phyloP scores from a whole-genome alignment of 2,113 vertebrate genomes.

The Pantherophis guttatus region DNA sequence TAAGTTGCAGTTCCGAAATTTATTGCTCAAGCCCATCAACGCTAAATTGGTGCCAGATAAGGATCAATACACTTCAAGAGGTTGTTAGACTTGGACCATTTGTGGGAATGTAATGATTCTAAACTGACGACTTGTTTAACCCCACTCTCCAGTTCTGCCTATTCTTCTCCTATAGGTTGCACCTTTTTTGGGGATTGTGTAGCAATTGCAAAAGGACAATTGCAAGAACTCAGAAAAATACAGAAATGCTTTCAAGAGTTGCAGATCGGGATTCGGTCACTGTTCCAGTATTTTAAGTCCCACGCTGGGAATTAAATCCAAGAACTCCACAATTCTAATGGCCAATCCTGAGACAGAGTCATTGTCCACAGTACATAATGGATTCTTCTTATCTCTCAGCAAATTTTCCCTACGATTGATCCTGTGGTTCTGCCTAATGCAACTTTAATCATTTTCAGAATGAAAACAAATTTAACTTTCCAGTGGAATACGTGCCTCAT shows the following conservation, averaged over 20 bases:
- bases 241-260: neutral
- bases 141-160: no score
- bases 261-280: neutral
- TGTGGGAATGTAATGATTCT: no score
- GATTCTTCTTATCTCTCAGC: neutral
- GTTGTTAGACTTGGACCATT: no score
- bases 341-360: neutral
- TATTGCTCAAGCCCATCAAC: no score
- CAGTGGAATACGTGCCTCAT: neutral
- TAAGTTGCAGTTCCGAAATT: no score
- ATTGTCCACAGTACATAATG: neutral
- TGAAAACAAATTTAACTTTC: neutral
- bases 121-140: no score
- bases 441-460: neutral
- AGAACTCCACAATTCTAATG: neutral
- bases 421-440: neutral
- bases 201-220: no score
- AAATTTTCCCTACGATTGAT: neutral
- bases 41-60: no score
- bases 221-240: neutral
- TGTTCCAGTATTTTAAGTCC: neutral
- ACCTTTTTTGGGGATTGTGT: neutral
- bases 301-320: neutral
- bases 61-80: no score
- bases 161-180: no score